Percentiles rank a stretch among this genome's conserved stretches.
phyloP scores from a whole-genome alignment of 2,888 invertebrate genomes.

The Eledona agricola region DNA sequence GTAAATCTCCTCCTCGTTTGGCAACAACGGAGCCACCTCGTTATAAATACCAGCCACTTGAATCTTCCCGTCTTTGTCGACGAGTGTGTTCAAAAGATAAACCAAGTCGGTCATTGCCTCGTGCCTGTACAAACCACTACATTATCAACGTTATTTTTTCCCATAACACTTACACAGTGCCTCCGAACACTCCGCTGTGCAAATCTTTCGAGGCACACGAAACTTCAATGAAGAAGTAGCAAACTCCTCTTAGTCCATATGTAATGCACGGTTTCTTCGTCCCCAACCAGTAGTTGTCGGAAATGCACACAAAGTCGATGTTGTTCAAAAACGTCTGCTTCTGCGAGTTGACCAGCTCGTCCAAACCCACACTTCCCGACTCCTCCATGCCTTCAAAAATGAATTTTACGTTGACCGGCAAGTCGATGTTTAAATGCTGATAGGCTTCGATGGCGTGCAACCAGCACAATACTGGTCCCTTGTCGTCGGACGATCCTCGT shows the following conservation, averaged over 20 bases:
- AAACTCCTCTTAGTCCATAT: conserved; percentile 93
- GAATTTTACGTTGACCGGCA: conserved; percentile 86
- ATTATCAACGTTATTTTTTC: neutral
- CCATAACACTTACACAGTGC: conserved; percentile 76
- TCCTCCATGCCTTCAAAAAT: conserved; percentile 99
- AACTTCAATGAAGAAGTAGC: conserved; percentile 89
- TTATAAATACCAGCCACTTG: conserved; percentile 84
- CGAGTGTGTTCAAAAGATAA: conserved; percentile 82
- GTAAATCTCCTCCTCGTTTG: conserved; percentile 78
- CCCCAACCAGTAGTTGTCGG: conserved; percentile 99
- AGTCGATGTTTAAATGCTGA: conserved; percentile 68
- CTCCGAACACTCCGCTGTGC: conserved; percentile 96
- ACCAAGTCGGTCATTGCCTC: conserved; percentile 94
- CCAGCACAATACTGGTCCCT: conserved; percentile 94
- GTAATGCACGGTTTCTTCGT: conserved; percentile 97
- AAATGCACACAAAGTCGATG: conserved; percentile 96
- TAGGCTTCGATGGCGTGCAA: conserved; percentile 91
- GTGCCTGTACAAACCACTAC: conserved; percentile 63
- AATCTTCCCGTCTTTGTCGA: conserved; percentile 88
- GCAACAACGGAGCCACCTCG: conserved; percentile 77
- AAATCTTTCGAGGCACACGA: conserved; percentile 91
- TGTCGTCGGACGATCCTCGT: conserved; percentile 90
- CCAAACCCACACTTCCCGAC: conserved; percentile 94
- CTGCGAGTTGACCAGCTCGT: conserved; percentile 76
- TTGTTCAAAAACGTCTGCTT: conserved; percentile 82